Base-by-base conservation (phyloP, 2,888 invertebrate genomes). In the Odontocerum albicorne region DNA sequence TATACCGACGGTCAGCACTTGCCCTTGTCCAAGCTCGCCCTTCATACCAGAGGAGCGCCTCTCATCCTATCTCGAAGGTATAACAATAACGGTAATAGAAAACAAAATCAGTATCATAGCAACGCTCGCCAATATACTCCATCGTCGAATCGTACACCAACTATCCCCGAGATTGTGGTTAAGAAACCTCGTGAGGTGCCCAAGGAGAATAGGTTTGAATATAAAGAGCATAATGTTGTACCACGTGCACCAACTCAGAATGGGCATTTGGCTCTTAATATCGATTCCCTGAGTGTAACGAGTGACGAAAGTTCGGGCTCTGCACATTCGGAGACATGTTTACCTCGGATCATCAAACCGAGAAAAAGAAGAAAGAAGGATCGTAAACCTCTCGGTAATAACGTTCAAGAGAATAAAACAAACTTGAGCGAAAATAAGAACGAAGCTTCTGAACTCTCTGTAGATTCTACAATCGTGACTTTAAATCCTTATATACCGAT, bases 321-420 rank as follows among this genome's bases (percentile, higher is more conserved):
- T 38, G 74, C 73, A 38, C 77, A 78, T 65, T 77, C 86, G 7
- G 90, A 90, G 68, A 88, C 87, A 62, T 88, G 88, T 73, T 74
- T 92, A 67, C 92, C 92, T 62, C 81, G 93, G 64, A 92, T 93
- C 62, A 92, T 93, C 66, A 93, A 93, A 71, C 92, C 92, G 4
- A 78, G 93, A 44, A 93, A 93, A 70, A 82, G 93, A 46, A 85
- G 92, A 68, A 93, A 92, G 84, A 93, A 92, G 73, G 92, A 92
- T 69, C 80, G 91, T 63, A 90, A 91, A 72, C 88, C 90, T 27
- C 75, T 80, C 62, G 80, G 76, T 64, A 77, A 78, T 51, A 68
- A 68, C 31, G 19, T n/a, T 2, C 40, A 27, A 22, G 44, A 54
- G 21, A 33, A 50, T 31, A 36, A 43, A 21, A 32, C 32, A 31